phyloP scores from a whole-genome alignment of 1,140 invertebrate species.

The Coptotermes formosanus region DNA sequence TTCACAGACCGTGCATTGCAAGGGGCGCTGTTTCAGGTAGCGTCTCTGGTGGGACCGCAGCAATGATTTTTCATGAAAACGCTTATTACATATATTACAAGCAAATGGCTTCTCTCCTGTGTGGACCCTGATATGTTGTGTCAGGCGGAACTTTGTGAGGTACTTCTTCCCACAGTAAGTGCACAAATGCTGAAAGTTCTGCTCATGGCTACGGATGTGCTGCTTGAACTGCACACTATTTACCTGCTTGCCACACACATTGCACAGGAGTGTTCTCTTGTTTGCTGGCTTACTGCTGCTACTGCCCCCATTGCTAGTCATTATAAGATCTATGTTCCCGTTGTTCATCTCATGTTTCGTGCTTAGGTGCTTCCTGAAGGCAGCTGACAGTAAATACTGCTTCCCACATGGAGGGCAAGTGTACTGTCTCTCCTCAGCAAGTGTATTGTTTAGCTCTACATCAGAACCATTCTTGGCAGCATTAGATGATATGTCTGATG shows the following conservation, averaged over 20 bases:
- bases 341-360: background rate
- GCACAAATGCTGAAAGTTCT: constrained; percentile 42
- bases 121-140: constrained; percentile 35
- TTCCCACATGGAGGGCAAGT: background rate
- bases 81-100: constrained; percentile 73
- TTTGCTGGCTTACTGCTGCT: background rate
- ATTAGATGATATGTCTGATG: background rate
- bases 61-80: constrained; percentile 57
- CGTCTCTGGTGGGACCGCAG: constrained; percentile 52
- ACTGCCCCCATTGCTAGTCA: background rate
- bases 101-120: constrained; percentile 45
- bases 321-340: background rate
- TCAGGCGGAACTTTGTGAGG: background rate
- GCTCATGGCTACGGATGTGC: constrained; percentile 17
- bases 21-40: constrained; percentile 52
- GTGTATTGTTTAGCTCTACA: background rate
- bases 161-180: constrained; percentile 52
- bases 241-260: background rate
- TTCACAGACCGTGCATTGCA: constrained; percentile 49
- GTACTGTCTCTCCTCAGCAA: background rate
- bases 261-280: background rate
- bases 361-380: background rate
- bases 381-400: background rate
- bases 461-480: background rate
- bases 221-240: background rate